A percentile compares a stretch with the other conserved stretches of the same genome.
phyloP scores from a whole-genome alignment of 2,113 vertebrate species.

The Ceyx cyanopectus region DNA sequence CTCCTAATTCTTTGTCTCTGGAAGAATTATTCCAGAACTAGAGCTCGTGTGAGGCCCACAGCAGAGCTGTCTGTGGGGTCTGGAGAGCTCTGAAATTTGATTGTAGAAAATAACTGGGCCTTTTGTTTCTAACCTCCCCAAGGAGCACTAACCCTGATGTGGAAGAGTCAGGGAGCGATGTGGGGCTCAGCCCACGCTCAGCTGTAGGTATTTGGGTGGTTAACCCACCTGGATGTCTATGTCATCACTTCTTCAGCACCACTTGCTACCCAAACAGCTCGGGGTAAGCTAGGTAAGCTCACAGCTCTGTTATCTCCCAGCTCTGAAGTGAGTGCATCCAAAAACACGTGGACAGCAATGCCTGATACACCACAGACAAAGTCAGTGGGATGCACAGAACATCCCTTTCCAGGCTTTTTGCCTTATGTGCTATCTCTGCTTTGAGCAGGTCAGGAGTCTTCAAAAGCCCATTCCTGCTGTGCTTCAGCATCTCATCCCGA shows the following conservation, averaged over 20 bases:
- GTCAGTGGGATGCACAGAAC: background rate
- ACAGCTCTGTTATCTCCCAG: background rate
- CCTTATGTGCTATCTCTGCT: fast-evolving
- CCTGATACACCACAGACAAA: fast-evolving
- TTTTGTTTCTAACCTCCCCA: background rate
- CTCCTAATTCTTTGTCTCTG: conserved; percentile 51
- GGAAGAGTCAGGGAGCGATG: background rate
- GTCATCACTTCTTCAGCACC: background rate
- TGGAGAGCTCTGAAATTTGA: background rate
- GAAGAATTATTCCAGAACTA: conserved; percentile 3
- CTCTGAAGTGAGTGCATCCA: background rate
- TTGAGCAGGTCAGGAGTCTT: background rate
- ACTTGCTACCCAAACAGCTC: background rate
- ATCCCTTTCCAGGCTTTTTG: background rate
- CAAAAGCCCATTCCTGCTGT: fast-evolving
- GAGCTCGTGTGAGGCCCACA: background rate
- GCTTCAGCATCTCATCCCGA: background rate
- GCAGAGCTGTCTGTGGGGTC: background rate
- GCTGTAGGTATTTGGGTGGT: background rate
- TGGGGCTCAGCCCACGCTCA: background rate
- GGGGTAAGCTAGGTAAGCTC: background rate
- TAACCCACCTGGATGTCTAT: background rate
- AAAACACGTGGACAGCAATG: fast-evolving
- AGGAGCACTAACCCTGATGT: background rate
- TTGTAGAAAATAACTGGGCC: background rate